Percentiles rank a stretch among this genome's conserved stretches.
Evolutionary conservation across 2,113 vertebrate species (phyloP).

Genomic region (Serinus canaria): DNA sequence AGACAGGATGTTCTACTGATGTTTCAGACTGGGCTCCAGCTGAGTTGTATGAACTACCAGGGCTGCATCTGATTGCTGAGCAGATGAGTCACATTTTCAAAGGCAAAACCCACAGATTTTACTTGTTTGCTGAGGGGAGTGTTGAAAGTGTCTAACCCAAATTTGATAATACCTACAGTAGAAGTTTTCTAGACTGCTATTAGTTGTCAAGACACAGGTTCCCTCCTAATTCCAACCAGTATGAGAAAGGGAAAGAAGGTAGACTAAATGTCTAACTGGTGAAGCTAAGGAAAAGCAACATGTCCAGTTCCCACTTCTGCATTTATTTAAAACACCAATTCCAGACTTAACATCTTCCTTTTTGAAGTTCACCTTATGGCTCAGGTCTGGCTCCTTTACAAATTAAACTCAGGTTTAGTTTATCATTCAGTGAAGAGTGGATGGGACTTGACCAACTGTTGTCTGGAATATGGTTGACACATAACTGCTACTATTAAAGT

Average conservation of each 20-base stretch:
- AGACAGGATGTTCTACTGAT: slow-evolving; percentile 54
- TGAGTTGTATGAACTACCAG: not conserved
- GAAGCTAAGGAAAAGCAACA: not conserved
- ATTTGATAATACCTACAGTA: not conserved
- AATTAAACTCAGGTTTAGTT: not conserved
- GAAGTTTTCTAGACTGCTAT: not conserved
- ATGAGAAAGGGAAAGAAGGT: not conserved
- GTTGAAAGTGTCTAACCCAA: not conserved
- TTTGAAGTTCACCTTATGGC: not conserved
- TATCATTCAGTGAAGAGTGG: not conserved
- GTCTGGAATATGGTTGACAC: not conserved
- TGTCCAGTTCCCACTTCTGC: accelerated
- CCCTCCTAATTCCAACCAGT: not conserved
- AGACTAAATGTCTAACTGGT: not conserved
- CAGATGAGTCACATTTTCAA: not conserved
- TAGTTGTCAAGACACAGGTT: not conserved
- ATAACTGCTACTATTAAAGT: not conserved
- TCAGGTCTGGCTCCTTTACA: not conserved
- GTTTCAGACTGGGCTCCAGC: slow-evolving; percentile 38
- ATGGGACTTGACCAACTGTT: not conserved
- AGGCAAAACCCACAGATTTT: not conserved
- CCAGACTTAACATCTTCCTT: not conserved
- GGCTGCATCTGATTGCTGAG: not conserved
- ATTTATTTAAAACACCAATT: not conserved
- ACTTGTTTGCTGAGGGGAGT: not conserved